Evolutionary conservation across 2,113 vertebrate genomes (phyloP).

Genomic region (Limnothrissa miodon): DNA sequence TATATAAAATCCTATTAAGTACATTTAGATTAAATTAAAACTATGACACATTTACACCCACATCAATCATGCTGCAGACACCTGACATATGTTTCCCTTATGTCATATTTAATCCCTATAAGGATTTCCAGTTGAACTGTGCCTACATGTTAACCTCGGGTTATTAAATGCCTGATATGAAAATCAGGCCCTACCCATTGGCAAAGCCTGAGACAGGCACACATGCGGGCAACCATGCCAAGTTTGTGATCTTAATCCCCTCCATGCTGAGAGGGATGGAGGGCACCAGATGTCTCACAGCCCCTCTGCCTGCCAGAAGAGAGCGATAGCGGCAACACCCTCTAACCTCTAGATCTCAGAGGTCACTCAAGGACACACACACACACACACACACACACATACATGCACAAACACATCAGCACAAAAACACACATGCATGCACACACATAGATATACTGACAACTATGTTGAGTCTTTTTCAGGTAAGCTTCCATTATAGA

Average conservation of each 20-base stretch:
- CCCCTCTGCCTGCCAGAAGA: background rate
- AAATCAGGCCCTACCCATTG: background rate
- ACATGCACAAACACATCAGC: background rate
- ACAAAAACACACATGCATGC: constrained; percentile 8
- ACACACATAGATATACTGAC: background rate
- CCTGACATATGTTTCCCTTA: background rate
- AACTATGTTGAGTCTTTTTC: background rate
- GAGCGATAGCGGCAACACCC: background rate
- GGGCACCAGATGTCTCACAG: background rate
- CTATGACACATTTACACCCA: background rate
- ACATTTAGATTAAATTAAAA: too few species aligned
- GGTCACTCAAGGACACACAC: constrained; percentile 11
- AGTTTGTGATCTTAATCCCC: constrained; percentile 7
- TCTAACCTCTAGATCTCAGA: background rate
- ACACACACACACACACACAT: constrained; percentile 7
- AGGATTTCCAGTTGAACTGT: background rate
- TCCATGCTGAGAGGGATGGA: background rate
- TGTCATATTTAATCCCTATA: background rate
- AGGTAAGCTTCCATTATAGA: background rate
- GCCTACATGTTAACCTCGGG: background rate
- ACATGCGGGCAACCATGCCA: background rate
- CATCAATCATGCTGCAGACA: background rate
- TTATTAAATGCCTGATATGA: background rate
- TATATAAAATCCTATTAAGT: too few species aligned
- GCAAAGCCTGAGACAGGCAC: background rate